Evolutionary conservation across 1,140 invertebrate genomes (phyloP), one percentile per base, ranked within the genome.

Genomic region (Pogonognathellus flavescens): DNA sequence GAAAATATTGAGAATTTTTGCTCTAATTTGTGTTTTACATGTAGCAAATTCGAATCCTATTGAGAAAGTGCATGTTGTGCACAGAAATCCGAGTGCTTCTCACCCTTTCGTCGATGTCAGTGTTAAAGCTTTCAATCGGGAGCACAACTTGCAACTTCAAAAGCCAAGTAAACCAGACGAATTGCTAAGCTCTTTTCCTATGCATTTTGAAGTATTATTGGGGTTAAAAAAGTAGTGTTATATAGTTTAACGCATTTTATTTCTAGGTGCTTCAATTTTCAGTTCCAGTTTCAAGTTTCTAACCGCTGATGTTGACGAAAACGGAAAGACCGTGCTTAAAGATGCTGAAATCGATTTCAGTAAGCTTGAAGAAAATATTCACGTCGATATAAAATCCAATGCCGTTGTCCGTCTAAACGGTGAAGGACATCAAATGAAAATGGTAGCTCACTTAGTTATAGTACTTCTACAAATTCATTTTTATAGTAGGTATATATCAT

Each of bases 221-320:
- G 53, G 53, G 9, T 41, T 41, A 57, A 57, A 14, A n/a, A 57
- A 9, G 10, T n/a, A 57, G 2, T 57, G 2, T 14, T n/a, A 2
- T n/a, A 57, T 57, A 2, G 10, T 57, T 57, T 57, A 5, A 14
- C 10, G 53, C 9, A 57, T 14, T 57, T 57, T 3, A 41, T 57
- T n/a, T 50, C 1, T 10, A 76, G 70, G 41, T 50, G 1, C 70
- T 1, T 31, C 70, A 49, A 50, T 76, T n/a, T 31, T 76, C 13
- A 76, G 70, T 31, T 16, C 25, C 49, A 41, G 7, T 9, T 76
- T 76, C 8, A 76, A 76, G 70, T 76, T 76, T 18, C 16, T 49
- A 8, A 18, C 49, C 49, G 70, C 70, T n/a, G 70, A 76, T 11
- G 16, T 76, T 7, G 70, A 76, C 49, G 70, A 76, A 76, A 76